Conservation (phyloP, 2,113 vertebrate genomes). For the Labeo rohita region DNA sequence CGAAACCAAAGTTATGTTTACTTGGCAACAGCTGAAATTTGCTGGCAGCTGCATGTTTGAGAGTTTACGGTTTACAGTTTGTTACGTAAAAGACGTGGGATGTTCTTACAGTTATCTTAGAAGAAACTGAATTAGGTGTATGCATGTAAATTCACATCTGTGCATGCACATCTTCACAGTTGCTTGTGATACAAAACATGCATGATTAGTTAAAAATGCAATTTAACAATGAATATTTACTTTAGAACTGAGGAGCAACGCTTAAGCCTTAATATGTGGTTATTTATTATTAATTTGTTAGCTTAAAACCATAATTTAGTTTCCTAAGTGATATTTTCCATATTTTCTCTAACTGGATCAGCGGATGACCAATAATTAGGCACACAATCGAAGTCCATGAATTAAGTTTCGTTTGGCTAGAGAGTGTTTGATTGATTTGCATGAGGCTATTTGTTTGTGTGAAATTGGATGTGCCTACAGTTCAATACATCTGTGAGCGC, state of each 20-base stretch:
- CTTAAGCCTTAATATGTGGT: not conserved
- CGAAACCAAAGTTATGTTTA: slow-evolving; percentile 10
- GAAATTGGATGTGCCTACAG: not conserved
- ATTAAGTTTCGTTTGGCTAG: not conserved
- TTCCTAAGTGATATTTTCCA: no score
- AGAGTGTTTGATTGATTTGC: not conserved
- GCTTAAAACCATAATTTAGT: not conserved
- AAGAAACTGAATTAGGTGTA: not conserved
- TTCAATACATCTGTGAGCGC: not conserved
- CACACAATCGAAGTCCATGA: not conserved
- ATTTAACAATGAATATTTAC: not conserved
- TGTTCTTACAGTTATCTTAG: not conserved
- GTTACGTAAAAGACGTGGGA: not conserved
- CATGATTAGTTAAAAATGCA: no score
- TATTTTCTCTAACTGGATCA: not conserved
- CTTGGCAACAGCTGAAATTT: slow-evolving; percentile 29
- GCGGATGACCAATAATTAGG: not conserved
- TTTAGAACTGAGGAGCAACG: not conserved
- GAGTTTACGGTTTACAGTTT: not conserved
- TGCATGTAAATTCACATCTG: not conserved
- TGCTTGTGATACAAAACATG: not conserved
- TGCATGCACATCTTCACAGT: not conserved
- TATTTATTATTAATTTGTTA: not conserved
- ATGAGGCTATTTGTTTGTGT: not conserved
- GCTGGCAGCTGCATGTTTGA: slow-evolving; percentile 11